These are phyloP conservation scores for Colaptes auratus DNA, from an alignment of 2,113 vertebrate genomes.

Conservation along the genomic window DNA sequence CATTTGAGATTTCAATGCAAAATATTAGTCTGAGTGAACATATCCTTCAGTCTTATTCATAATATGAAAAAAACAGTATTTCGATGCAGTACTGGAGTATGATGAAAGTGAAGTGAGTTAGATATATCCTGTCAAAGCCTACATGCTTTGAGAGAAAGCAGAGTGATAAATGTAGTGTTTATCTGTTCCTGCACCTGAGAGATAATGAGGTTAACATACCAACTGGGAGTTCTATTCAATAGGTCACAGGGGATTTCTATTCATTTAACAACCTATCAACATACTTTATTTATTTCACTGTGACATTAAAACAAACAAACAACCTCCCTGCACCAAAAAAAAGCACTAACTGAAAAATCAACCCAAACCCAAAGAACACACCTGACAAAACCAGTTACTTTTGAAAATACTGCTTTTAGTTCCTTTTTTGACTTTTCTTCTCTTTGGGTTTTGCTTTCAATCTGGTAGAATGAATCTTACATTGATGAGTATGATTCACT, in stretches of 20 bases:
- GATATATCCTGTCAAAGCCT: neutral
- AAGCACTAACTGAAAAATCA: neutral
- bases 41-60: neutral
- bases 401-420: fast-evolving
- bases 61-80: neutral
- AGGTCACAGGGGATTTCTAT: neutral
- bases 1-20: neutral
- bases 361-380: too few relatives aligned
- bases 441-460: neutral
- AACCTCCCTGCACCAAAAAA: too few relatives aligned
- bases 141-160: neutral
- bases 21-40: neutral
- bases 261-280: neutral
- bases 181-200: neutral
- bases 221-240: neutral
- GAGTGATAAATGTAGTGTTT: neutral
- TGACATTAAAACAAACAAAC: neutral
- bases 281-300: neutral
- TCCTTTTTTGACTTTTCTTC: neutral
- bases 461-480: neutral
- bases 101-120: neutral
- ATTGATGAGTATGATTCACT: neutral
- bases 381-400: neutral
- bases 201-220: neutral
- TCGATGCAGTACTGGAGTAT: neutral